Conservation (phyloP, 1,140 invertebrate genomes). For the Solenopsis invicta region DNA sequence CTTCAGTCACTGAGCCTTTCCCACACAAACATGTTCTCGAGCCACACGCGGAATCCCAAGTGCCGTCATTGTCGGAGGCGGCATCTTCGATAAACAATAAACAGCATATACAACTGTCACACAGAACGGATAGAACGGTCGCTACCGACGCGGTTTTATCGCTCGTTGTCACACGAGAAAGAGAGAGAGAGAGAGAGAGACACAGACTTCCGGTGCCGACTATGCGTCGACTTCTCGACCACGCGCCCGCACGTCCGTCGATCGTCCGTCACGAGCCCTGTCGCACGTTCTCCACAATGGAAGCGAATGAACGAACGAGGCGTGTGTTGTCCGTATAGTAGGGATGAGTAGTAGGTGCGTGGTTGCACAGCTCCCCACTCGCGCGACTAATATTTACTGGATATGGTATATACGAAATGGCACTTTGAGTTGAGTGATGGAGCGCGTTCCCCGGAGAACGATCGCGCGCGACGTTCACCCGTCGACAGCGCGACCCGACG, state of each 20-base stretch:
- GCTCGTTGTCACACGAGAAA: background rate
- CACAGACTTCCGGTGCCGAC: no score
- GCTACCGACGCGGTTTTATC: background rate
- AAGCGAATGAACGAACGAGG: slow-evolving; percentile 29
- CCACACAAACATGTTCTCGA: slow-evolving; percentile 7
- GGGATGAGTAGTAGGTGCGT: background rate
- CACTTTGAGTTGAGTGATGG: slow-evolving; percentile 66
- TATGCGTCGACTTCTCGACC: background rate
- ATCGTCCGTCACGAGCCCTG: slow-evolving; percentile 2
- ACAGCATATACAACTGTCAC: background rate
- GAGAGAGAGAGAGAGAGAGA: no score
- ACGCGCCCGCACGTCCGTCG: background rate
- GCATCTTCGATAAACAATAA: background rate
- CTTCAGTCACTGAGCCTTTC: background rate
- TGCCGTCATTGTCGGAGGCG: background rate
- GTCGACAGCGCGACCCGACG: slow-evolving; percentile 38
- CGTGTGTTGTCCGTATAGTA: background rate
- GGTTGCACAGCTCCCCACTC: slow-evolving; percentile 6
- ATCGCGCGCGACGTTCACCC: slow-evolving; percentile 32
- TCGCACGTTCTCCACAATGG: slow-evolving; percentile 34
- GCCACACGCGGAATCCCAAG: background rate
- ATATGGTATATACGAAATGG: slow-evolving; percentile 66
- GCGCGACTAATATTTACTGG: slow-evolving; percentile 56
- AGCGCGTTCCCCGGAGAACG: slow-evolving; percentile 40
- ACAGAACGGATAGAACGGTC: background rate